Percentiles rank a stretch among this genome's conserved stretches.
phyloP scores from a whole-genome alignment of 2,113 vertebrate species.

The Tricholaema leucomelas region DNA sequence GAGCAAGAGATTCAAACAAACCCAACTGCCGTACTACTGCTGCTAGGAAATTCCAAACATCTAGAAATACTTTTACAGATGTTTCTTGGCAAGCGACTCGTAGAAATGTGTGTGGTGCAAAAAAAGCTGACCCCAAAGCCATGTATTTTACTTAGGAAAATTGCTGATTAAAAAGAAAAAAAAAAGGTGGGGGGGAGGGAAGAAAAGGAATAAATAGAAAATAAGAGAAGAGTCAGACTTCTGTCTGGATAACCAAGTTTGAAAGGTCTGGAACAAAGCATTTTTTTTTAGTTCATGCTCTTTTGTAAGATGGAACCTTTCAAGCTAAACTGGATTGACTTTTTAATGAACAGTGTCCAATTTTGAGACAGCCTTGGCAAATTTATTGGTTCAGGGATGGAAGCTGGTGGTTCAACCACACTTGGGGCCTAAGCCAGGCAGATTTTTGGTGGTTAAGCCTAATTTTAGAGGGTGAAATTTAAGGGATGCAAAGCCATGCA shows the following conservation, averaged over 20 bases:
- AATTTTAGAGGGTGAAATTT: constrained; percentile 36
- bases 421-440: background rate
- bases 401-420: constrained; percentile 49
- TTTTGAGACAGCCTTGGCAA: constrained; percentile 27
- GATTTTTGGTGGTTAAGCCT: constrained; percentile 24
- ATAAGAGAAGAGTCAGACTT: constrained; percentile 3
- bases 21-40: constrained; percentile 63
- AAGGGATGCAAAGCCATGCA: constrained; percentile 13
- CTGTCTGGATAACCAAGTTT: background rate
- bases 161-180: background rate
- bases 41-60: constrained; percentile 68
- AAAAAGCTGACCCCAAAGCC: constrained; percentile 24
- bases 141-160: constrained; percentile 30
- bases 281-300: background rate
- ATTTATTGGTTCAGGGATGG: background rate
- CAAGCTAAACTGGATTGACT: constrained; percentile 49
- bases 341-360: constrained; percentile 33
- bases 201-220: background rate
- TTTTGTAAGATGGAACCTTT: constrained; percentile 23
- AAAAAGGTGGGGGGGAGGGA: accelerated
- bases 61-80: constrained; percentile 63
- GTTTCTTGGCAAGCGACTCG: constrained; percentile 49
- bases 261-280: background rate
- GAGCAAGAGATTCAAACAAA: constrained; percentile 55
- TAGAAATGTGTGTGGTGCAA: constrained; percentile 36